Evolutionary conservation across 2,113 vertebrate species (phyloP).

Genomic region (Sphyrna mokarran): DNA sequence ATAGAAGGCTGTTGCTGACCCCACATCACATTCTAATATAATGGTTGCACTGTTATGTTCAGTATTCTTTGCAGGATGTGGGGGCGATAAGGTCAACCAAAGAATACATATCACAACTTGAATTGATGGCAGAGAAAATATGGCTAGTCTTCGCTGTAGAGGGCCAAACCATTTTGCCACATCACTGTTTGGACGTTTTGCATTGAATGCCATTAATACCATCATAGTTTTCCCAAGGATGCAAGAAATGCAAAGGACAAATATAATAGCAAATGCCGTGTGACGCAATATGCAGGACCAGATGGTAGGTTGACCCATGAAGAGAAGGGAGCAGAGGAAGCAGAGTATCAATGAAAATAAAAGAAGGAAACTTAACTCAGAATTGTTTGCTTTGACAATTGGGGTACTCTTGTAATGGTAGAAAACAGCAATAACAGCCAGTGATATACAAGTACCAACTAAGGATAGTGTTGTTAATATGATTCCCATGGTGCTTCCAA

Average conservation of each 20-base stretch:
- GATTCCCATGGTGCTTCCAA: constrained; percentile 56
- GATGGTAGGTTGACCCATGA: constrained; percentile 53
- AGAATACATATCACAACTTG: constrained; percentile 54
- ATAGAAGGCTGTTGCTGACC: constrained; percentile 57
- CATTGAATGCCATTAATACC: constrained; percentile 56
- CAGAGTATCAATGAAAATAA: constrained; percentile 58
- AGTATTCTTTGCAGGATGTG: constrained; percentile 54
- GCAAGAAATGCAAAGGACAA: constrained; percentile 63
- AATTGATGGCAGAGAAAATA: constrained; percentile 53
- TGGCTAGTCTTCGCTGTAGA: constrained; percentile 52
- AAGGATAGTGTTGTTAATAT: constrained; percentile 51
- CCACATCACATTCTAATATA: constrained; percentile 59
- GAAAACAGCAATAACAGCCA: constrained; percentile 49
- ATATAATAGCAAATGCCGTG: constrained; percentile 58
- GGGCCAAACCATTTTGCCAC: constrained; percentile 52
- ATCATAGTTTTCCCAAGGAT: constrained; percentile 62
- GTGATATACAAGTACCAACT: constrained; percentile 50
- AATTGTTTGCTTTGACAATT: constrained; percentile 61
- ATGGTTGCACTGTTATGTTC: constrained; percentile 54
- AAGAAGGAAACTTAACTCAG: constrained; percentile 62
- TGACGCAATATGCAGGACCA: constrained; percentile 56
- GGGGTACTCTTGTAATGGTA: constrained; percentile 53
- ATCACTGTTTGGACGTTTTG: constrained; percentile 45
- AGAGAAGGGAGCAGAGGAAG: constrained; percentile 58
- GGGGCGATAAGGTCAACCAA: constrained; percentile 50